These are phyloP conservation scores for Macrotrachela quadricornifera DNA, from an alignment of 1,140 invertebrate species.

Conservation along the genomic window DNA sequence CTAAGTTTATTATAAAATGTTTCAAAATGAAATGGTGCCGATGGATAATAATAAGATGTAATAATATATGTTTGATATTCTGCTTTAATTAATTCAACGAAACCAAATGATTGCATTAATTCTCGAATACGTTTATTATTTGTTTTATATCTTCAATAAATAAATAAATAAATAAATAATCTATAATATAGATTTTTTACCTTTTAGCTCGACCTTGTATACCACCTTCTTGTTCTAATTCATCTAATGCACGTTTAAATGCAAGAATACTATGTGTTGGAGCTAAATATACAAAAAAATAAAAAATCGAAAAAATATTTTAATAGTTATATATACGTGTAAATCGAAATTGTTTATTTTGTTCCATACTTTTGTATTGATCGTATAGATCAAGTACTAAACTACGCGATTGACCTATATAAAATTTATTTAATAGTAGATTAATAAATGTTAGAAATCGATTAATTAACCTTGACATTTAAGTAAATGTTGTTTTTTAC, in stretches of 20 bases:
- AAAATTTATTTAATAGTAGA: not conserved
- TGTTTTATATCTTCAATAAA: constrained; percentile 24
- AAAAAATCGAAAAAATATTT: no score
- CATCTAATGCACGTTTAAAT: constrained; percentile 28
- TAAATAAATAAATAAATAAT: not conserved
- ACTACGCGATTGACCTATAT: constrained; percentile 23
- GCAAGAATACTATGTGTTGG: constrained; percentile 34
- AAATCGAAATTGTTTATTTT: constrained; percentile 33
- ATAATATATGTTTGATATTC: constrained; percentile 30
- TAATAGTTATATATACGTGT: constrained; percentile 15
- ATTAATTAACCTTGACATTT: constrained; percentile 27
- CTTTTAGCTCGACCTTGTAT: constrained; percentile 24
- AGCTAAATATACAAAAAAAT: constrained; percentile 7
- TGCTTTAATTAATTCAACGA: constrained; percentile 24
- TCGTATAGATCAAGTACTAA: constrained; percentile 31
- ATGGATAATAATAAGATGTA: constrained; percentile 30
- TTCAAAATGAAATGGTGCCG: constrained; percentile 30
- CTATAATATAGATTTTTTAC: constrained; percentile 12
- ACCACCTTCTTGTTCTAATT: constrained; percentile 30
- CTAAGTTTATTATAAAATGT: constrained; percentile 30
- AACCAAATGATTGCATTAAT: constrained; percentile 32
- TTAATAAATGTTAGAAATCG: not conserved
- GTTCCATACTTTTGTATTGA: constrained; percentile 29
- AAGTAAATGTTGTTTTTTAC: constrained; percentile 18
- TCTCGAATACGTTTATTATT: constrained; percentile 26